These are phyloP conservation scores for Furnarius figulus DNA, from an alignment of 2,113 vertebrate genomes.

Conservation along the genomic window DNA sequence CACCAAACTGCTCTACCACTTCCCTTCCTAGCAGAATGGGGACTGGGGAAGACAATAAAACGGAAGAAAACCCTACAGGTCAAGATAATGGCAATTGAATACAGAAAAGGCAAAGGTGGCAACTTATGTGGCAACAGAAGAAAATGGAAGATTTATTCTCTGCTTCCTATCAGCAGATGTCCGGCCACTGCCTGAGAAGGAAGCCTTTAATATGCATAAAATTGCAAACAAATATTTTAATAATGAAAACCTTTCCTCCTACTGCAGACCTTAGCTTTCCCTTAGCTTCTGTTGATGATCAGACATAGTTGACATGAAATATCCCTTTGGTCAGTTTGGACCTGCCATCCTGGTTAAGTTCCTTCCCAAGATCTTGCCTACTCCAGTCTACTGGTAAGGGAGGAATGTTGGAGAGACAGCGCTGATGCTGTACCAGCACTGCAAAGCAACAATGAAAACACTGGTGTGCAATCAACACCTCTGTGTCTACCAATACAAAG, in stretches of 20 bases:
- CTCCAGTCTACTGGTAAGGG: too few species aligned
- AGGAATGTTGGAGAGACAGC: too few species aligned
- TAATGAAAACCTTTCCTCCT: background rate
- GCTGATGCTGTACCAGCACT: background rate
- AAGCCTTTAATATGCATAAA: background rate
- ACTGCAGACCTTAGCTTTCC: too few species aligned
- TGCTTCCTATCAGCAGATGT: background rate
- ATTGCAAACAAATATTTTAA: background rate
- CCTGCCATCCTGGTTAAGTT: too few species aligned
- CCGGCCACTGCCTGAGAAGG: background rate
- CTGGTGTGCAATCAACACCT: background rate
- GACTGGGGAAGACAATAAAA: background rate
- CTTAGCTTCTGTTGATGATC: background rate
- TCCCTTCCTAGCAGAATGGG: background rate
- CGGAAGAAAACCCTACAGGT: background rate
- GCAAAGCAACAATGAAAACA: background rate
- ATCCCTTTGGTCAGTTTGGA: background rate
- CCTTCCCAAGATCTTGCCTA: background rate
- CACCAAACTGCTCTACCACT: background rate
- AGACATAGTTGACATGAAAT: background rate
- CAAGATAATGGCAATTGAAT: background rate
- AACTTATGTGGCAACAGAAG: background rate
- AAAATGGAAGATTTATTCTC: background rate
- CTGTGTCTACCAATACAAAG: background rate
- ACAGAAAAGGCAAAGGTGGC: background rate